These are phyloP conservation scores for Amphilophus citrinellus DNA, from an alignment of 2,113 vertebrate species.

Conservation along the genomic window DNA sequence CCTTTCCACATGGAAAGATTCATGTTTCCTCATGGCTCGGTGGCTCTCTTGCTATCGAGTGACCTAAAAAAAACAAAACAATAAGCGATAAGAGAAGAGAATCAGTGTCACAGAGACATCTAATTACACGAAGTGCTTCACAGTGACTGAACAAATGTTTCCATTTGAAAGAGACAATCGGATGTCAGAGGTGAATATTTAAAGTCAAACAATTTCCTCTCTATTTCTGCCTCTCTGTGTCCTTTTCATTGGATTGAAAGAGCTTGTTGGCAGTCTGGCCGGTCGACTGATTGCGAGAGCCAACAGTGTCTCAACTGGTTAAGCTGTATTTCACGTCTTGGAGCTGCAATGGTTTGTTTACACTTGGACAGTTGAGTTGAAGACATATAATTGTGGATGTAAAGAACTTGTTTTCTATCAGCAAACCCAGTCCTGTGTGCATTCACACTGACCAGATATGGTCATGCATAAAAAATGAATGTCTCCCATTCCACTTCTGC, in stretches of 20 bases:
- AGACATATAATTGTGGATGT: constrained; percentile 34
- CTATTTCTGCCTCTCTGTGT: neutral
- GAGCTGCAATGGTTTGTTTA: constrained; percentile 51
- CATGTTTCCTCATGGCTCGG: constrained; percentile 53
- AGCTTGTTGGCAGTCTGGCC: constrained; percentile 17
- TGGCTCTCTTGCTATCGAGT: constrained; percentile 90
- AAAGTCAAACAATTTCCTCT: constrained; percentile 13
- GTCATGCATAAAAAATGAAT: neutral
- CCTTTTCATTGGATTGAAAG: constrained; percentile 27
- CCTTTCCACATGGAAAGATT: constrained; percentile 57
- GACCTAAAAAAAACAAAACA: constrained; percentile 83
- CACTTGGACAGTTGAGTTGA: constrained; percentile 33
- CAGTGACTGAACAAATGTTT: constrained; percentile 19
- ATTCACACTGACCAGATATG: constrained; percentile 14
- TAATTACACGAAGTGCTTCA: constrained; percentile 40
- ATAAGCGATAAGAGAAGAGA: constrained; percentile 35
- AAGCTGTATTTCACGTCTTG: constrained; percentile 35
- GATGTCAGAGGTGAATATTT: constrained; percentile 35
- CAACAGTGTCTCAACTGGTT: constrained; percentile 13
- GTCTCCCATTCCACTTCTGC: neutral
- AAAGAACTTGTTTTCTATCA: constrained; percentile 39
- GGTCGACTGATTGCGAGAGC: constrained; percentile 29
- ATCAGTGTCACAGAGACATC: constrained; percentile 31
- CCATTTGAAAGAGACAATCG: constrained; percentile 32
- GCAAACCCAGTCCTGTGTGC: constrained; percentile 1